phyloP scores from a whole-genome alignment of 2,797 vertebrate species.

The Luscinia luscinia region DNA sequence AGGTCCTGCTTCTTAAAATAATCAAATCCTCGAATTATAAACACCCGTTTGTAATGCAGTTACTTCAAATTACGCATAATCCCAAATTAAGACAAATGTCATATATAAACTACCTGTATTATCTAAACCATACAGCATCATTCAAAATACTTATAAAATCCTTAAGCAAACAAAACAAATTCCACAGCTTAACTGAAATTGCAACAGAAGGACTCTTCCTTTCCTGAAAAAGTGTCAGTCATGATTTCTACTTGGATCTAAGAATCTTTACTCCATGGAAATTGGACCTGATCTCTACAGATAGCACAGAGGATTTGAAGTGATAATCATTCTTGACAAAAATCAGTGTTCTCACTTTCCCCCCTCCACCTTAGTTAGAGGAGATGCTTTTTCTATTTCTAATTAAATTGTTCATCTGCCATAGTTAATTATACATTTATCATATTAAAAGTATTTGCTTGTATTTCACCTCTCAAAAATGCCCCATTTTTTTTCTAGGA shows the following conservation, averaged over 20 bases:
- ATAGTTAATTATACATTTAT: not conserved
- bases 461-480: not conserved
- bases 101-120: not conserved
- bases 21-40: not conserved
- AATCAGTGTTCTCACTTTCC: rapidly evolving
- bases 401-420: not conserved
- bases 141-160: not conserved
- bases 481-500: not conserved
- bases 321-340: not conserved
- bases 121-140: not conserved
- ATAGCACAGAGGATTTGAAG: not conserved
- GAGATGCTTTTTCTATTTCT: not conserved
- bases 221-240: not conserved
- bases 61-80: not conserved
- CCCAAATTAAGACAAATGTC: not conserved
- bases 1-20: not conserved
- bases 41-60: not conserved
- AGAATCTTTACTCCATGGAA: not conserved
- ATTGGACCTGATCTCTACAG: not conserved
- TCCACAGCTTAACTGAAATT: not conserved
- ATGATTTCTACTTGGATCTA: not conserved
- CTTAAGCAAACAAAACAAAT: not conserved
- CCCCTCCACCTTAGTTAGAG: not conserved
- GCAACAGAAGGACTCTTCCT: not conserved
- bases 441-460: not conserved